Conservation (phyloP, 2,113 vertebrate genomes). For the Sapajus apella region DNA sequence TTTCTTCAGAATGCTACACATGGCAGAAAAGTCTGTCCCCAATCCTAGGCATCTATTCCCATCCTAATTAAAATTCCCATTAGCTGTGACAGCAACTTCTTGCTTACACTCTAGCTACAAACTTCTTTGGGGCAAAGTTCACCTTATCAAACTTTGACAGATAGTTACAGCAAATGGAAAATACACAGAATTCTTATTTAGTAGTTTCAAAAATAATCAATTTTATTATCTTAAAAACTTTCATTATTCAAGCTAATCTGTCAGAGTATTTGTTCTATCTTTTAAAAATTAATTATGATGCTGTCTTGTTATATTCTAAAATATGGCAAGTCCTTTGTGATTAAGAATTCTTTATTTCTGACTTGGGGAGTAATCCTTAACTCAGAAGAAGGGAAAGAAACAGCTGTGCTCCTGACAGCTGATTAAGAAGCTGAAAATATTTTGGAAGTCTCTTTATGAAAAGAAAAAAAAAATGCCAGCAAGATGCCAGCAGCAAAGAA, state of each 20-base stretch:
- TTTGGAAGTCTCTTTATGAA: conserved; percentile 17
- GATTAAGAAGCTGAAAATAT: background rate
- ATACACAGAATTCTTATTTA: conserved; percentile 4
- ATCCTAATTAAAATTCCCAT: conserved; percentile 36
- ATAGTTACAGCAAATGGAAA: conserved; percentile 1
- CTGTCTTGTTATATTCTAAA: conserved; percentile 36
- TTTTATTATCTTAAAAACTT: conserved; percentile 26
- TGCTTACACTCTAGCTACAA: background rate
- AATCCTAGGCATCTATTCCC: background rate
- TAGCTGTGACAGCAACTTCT: background rate
- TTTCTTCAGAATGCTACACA: background rate
- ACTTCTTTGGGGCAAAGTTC: conserved; percentile 44
- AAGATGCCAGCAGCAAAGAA: conserved; percentile 21
- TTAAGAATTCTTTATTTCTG: conserved; percentile 25
- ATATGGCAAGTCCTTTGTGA: conserved; percentile 29
- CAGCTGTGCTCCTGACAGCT: conserved; percentile 32
- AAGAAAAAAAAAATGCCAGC: background rate
- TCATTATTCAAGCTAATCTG: conserved; percentile 25
- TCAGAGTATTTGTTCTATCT: conserved; percentile 26
- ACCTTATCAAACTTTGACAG: conserved; percentile 7
- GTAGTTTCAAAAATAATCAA: conserved; percentile 2
- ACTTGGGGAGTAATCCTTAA: background rate
- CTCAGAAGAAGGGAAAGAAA: conserved; percentile 44
- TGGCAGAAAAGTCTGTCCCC: background rate
- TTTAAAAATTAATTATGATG: conserved; percentile 50